phyloP scores from a whole-genome alignment of 1,140 invertebrate species.

The Heliconius congener region DNA sequence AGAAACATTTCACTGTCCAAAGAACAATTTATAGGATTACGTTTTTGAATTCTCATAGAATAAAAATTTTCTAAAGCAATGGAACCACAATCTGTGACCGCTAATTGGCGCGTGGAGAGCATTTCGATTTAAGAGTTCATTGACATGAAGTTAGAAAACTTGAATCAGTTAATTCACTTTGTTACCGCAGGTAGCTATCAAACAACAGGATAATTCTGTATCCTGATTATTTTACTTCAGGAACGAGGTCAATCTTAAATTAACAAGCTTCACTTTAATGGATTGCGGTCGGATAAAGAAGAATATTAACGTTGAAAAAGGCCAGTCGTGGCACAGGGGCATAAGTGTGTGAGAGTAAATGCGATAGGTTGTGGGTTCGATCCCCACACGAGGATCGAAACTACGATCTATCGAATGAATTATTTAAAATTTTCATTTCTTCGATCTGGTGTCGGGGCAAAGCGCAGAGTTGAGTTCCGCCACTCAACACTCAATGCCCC shows the following conservation, averaged over 20 bases:
- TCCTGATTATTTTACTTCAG: background rate
- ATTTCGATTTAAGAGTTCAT: slow-evolving; percentile 44
- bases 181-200: background rate
- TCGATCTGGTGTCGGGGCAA: background rate
- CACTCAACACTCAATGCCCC: too few species aligned
- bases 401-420: too few species aligned
- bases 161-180: slow-evolving; percentile 20
- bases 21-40: background rate
- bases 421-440: too few species aligned
- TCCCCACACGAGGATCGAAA: too few species aligned
- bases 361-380: too few species aligned
- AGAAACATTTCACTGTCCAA: background rate
- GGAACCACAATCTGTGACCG: slow-evolving; percentile 42
- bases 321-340: too few species aligned
- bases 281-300: background rate
- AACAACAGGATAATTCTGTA: background rate
- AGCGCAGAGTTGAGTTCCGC: too few species aligned
- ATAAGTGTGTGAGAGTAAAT: too few species aligned
- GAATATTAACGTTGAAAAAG: background rate
- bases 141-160: slow-evolving; percentile 37
- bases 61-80: slow-evolving; percentile 26
- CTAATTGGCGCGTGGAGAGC: slow-evolving; percentile 43
- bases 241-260: background rate
- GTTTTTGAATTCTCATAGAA: background rate
- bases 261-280: slow-evolving; percentile 1